Conservation (phyloP, 1,140 invertebrate genomes). For the Mya arenaria region DNA sequence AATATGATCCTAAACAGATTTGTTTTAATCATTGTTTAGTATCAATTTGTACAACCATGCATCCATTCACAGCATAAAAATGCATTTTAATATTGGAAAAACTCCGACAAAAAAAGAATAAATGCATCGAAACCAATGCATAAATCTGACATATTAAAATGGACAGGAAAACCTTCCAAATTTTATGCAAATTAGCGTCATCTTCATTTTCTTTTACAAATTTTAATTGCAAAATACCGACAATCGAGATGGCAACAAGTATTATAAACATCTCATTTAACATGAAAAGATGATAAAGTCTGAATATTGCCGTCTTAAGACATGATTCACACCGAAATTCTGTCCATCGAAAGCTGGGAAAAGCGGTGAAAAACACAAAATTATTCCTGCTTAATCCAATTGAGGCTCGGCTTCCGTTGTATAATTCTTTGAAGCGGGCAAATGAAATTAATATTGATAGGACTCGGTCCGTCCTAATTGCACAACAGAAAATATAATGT, state of each 20-base stretch:
- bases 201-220: conserved; percentile 23
- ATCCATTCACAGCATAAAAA: no score
- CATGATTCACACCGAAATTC: conserved; percentile 52
- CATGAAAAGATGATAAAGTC: conserved; percentile 60
- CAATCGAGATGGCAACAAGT: conserved; percentile 28
- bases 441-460: conserved; percentile 59
- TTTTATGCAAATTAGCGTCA: conserved; percentile 37
- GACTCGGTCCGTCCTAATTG: conserved; percentile 37
- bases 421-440: conserved; percentile 54
- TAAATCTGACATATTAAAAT: neutral
- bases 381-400: conserved; percentile 58
- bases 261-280: conserved; percentile 54
- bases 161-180: conserved; percentile 7
- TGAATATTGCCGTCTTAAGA: conserved; percentile 53
- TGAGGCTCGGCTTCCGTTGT: conserved; percentile 35
- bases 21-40: no score
- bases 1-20: no score
- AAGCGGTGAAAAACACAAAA: conserved; percentile 53
- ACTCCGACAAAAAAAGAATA: no score
- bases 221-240: conserved; percentile 56
- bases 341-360: conserved; percentile 47
- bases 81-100: no score
- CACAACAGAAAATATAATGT: conserved; percentile 58
- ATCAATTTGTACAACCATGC: no score
- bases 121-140: no score